phyloP scores from a whole-genome alignment of 2,113 vertebrate species.

The Pholis gunnellus region DNA sequence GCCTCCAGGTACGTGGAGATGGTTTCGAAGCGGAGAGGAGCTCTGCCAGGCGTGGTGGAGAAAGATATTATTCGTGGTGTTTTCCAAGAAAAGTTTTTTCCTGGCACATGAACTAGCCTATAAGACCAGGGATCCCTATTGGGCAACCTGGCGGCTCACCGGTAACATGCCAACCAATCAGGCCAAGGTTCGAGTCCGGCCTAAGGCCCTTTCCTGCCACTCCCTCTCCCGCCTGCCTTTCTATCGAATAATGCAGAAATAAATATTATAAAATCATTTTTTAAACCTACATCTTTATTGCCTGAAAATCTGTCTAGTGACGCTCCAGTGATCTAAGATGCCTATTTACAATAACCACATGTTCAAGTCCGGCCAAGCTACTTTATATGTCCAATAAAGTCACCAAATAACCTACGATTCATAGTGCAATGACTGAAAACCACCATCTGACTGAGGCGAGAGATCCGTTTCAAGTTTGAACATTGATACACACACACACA shows the following conservation, averaged over 20 bases:
- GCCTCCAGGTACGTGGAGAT: slow-evolving; percentile 55
- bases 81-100: slow-evolving; percentile 62
- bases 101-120: background rate
- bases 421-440: background rate
- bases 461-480: background rate
- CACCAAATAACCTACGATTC: background rate
- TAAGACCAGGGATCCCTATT: background rate
- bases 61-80: slow-evolving; percentile 21
- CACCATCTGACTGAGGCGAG: background rate
- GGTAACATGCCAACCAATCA: background rate
- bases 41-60: slow-evolving; percentile 27
- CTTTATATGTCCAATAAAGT: background rate
- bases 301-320: background rate
- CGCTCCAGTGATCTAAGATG: background rate
- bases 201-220: background rate
- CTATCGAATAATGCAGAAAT: background rate
- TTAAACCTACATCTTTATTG: background rate
- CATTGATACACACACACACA: background rate
- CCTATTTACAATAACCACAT: background rate
- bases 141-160: background rate
- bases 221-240: background rate
- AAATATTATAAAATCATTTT: background rate
- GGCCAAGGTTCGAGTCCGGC: background rate
- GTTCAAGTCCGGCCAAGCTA: background rate
- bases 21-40: slow-evolving; percentile 46